phyloP scores from a whole-genome alignment of 2,888 invertebrate species.

The Polydrusus tereticollis region DNA sequence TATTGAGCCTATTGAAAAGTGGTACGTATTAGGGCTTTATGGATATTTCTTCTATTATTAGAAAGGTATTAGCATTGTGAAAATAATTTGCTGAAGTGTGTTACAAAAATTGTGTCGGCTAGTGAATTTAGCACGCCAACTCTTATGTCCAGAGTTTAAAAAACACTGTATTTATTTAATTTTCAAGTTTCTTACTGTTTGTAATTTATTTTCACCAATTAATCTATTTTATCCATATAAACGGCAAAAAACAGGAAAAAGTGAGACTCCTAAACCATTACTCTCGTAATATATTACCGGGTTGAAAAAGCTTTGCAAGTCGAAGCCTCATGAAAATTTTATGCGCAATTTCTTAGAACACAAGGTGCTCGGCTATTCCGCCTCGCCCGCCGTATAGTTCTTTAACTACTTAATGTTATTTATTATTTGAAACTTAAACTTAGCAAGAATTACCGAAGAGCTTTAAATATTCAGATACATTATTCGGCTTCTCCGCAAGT shows the following conservation, averaged over 20 bases:
- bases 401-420: constrained; percentile 44
- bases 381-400: constrained; percentile 8
- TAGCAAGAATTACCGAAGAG: constrained; percentile 38
- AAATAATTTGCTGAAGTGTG: too few species aligned
- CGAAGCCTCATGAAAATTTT: constrained; percentile 31
- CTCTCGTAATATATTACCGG: constrained; percentile 12
- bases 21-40: too few species aligned
- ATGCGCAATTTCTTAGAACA: constrained; percentile 33
- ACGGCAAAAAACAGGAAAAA: not conserved
- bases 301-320: constrained; percentile 27
- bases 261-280: constrained; percentile 2
- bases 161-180: too few species aligned
- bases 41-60: too few species aligned
- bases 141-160: too few species aligned
- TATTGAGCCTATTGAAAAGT: too few species aligned
- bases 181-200: too few species aligned
- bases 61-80: too few species aligned
- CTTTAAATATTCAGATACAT: constrained; percentile 37
- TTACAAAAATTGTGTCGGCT: too few species aligned
- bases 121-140: too few species aligned
- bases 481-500: constrained; percentile 29
- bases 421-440: constrained; percentile 42
- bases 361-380: constrained; percentile 22
- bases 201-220: too few species aligned
- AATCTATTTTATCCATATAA: constrained; percentile 1